Evolutionary conservation across 2,888 invertebrate species (phyloP), one percentile per base, ranked within the genome.

Genomic region (Aphrophora alni): DNA sequence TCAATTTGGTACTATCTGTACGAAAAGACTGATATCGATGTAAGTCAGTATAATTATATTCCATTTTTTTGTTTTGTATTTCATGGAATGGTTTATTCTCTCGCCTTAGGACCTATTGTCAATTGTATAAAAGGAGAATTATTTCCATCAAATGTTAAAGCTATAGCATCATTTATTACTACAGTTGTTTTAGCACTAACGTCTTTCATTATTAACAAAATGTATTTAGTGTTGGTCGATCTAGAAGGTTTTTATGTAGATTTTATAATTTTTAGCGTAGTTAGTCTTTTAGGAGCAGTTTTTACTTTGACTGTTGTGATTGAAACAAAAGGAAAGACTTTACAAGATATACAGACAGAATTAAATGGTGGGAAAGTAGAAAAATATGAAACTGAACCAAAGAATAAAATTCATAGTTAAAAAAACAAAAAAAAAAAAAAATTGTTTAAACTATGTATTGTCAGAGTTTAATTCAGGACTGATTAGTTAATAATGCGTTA

Each of bases 41-140:
- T 83, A 12, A 59, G 75, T 7, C 10, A 68, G 26, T 72, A 81
- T 12, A 83, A 81, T 78, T 85, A 84, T 83, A 77, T 82, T 28
- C 78, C 83, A 17, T 84, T 92, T 44, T 86, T 89, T 0, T 92
- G 92, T 0, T 89, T 93, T 2, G 86, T 93, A 71, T 87, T 91
- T n/a, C 92, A 92, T 85, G 91, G 92, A 79, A 86, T 92, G 12
- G 87, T 91, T 25, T 91, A 91, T 75, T 90, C 92, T 0, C 87
- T 91, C 3, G 93, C 93, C 0, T 87, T 93, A 26, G 92, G 91
- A 0, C 92, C 92, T 24, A 85, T 93, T 38, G 90, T 92, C 0
- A 92, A 92, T 82, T 90, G 92, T 83, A 89, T 93, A 88, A 90
- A 92, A 84, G 92, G 92, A 0, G 93, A 93, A 86, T 84, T 93